Conservation (phyloP, 2,797 vertebrate species). For the Nannoperca obscura region DNA sequence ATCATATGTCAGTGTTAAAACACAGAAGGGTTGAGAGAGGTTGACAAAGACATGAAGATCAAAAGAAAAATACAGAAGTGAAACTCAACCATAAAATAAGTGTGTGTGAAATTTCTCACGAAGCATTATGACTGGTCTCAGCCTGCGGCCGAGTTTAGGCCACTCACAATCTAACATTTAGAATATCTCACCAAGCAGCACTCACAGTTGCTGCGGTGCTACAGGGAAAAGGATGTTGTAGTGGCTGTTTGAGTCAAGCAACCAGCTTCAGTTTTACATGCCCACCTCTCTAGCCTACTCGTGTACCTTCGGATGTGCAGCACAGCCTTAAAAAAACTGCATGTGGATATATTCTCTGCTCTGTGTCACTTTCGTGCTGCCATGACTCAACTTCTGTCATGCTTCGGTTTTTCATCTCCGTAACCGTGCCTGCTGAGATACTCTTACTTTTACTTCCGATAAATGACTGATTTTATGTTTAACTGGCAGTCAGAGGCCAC, state of each 20-base stretch:
- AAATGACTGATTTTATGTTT: slow-evolving; percentile 71
- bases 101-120: slow-evolving; percentile 51
- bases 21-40: slow-evolving; percentile 16
- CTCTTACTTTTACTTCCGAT: slow-evolving; percentile 73
- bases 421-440: slow-evolving; percentile 44
- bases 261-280: slow-evolving; percentile 34
- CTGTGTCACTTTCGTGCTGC: slow-evolving; percentile 50
- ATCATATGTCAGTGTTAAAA: slow-evolving; percentile 52
- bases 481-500: slow-evolving; percentile 64
- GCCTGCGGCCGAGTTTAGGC: slow-evolving; percentile 10
- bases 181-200: slow-evolving; percentile 44
- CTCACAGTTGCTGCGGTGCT: slow-evolving; percentile 21
- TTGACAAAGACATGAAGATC: slow-evolving; percentile 32
- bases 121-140: slow-evolving; percentile 43
- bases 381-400: slow-evolving; percentile 64
- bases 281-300: slow-evolving; percentile 45
- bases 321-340: slow-evolving; percentile 19
- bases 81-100: slow-evolving; percentile 40
- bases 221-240: slow-evolving; percentile 14
- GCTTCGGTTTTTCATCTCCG: slow-evolving; percentile 52
- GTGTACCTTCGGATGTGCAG: slow-evolving; percentile 32
- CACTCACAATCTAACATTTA: slow-evolving; percentile 40
- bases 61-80: slow-evolving; percentile 40
- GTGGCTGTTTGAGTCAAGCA: slow-evolving; percentile 58
- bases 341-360: slow-evolving; percentile 38